A percentile compares a stretch with the other conserved stretches of the same genome.
Evolutionary conservation across 2,888 invertebrate species (phyloP).

Genomic region (Caenorhabditis angaria): DNA sequence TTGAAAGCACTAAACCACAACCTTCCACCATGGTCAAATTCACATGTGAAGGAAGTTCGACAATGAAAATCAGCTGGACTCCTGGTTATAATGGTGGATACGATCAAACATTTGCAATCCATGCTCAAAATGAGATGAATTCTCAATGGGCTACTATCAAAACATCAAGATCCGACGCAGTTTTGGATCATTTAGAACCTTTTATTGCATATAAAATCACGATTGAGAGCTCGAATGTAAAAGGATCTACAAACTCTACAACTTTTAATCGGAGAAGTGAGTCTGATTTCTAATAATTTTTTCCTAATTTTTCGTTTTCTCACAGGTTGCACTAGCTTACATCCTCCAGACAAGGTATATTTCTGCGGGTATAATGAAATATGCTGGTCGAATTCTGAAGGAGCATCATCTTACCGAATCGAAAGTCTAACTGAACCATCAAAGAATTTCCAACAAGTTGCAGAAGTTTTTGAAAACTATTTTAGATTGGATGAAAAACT

Average conservation of each 20-base stretch:
- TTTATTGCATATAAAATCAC: constrained; percentile 55
- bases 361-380: constrained; percentile 39
- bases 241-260: constrained; percentile 53
- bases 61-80: constrained; percentile 49
- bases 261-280: constrained; percentile 46
- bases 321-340: constrained; percentile 46
- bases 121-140: constrained; percentile 42
- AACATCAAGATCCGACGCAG: constrained; percentile 29
- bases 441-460: constrained; percentile 35
- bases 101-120: constrained; percentile 53
- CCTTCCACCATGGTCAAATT: constrained; percentile 42
- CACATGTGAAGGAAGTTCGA: constrained; percentile 45
- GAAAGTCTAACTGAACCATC: constrained; percentile 36
- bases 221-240: constrained; percentile 55
- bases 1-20: constrained; percentile 62
- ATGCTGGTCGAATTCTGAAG: constrained; percentile 49
- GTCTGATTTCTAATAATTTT: neutral
- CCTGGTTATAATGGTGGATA: constrained; percentile 57
- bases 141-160: constrained; percentile 29
- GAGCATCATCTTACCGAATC: constrained; percentile 50
- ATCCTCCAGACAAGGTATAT: constrained; percentile 38
- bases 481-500: constrained; percentile 30
- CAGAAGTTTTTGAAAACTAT: constrained; percentile 44
- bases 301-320: neutral
- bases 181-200: constrained; percentile 40